Base-by-base conservation (phyloP, 2,113 vertebrate species). In the Caranx melampygus region DNA sequence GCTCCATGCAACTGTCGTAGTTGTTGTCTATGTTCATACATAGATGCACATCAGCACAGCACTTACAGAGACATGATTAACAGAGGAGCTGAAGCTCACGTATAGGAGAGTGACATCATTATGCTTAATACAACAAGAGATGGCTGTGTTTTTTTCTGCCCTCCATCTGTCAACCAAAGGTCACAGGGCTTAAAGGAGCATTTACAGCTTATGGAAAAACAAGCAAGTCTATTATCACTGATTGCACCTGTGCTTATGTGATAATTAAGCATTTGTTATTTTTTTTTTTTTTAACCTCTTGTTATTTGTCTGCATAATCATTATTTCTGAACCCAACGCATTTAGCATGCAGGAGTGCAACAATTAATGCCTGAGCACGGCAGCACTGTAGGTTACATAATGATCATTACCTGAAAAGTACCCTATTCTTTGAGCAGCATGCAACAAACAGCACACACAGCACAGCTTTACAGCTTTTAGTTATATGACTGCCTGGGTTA, bases 181-280 rank as follows among this genome's bases (percentile, higher is more conserved):
- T 89, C 72, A 66, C 11, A 9, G 8, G 16, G 80, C 76, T 88
- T 86, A 85, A 81, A 81, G 66, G 63, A 88, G 34, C 64, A 66
- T 72, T 81, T 69, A 80, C 37, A 55, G 77, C 62, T 62, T 16
- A 78, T 73, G 71, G 72, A 73, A 84, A 83, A 90, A 84, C 72
- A 89, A 83, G 87, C 81, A 74, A 35, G 72, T 77, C 74, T 79
- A 79, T 86, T 87, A 84, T 75, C 72, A 35, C 47, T 33, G n/a
- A 82, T 67, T 49, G 55, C 52, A 58, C 63, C 49, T 62, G 1
- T 2, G 13, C 49, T 55, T 81, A 42, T 47, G 68, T 35, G 64
- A 21, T 85, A 84, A 82, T 87, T 65, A 84, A 63, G 37, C 66
- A 15, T 70, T 75, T 82, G 67, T 66, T 85, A 54, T 70, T 86